Evolutionary conservation across 2,113 vertebrate species (phyloP).

Genomic region (Scomber japonicus): DNA sequence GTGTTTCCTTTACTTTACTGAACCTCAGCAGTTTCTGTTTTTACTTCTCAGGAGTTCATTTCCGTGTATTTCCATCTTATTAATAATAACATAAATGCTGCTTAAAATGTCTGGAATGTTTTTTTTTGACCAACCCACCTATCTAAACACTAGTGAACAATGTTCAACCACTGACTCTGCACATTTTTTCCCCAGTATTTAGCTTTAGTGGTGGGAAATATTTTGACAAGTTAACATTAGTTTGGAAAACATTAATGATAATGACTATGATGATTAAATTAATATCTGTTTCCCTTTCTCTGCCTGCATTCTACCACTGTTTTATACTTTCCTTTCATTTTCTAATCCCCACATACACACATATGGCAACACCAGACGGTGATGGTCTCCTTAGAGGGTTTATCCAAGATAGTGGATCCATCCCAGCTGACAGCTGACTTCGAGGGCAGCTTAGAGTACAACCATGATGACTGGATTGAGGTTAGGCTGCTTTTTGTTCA

Average conservation of each 20-base stretch:
- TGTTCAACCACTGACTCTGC: conserved; percentile 26
- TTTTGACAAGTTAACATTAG: conserved; percentile 30
- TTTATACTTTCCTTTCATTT: not conserved
- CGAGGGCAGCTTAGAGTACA: conserved; percentile 97
- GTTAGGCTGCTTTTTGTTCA: conserved; percentile 83
- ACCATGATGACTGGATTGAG: conserved; percentile 99
- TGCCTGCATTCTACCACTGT: not conserved
- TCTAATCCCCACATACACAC: not conserved
- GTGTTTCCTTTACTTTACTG: not conserved
- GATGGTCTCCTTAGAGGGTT: conserved; percentile 99
- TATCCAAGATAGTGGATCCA: conserved; percentile 97
- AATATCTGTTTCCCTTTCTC: not conserved
- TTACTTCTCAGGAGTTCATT: conserved; percentile 27
- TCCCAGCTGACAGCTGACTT: conserved; percentile 98
- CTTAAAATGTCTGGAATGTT: conserved; percentile 64
- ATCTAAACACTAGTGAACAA: conserved; percentile 46
- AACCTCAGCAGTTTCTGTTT: conserved; percentile 39
- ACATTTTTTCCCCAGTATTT: conserved; percentile 56
- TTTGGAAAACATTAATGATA: conserved; percentile 3
- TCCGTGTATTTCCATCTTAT: conserved; percentile 50
- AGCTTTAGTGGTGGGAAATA: conserved; percentile 45
- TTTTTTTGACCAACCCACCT: conserved; percentile 39
- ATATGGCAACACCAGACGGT: conserved; percentile 87
- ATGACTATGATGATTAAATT: conserved; percentile 8
- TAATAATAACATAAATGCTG: conserved; percentile 65